phyloP scores from a whole-genome alignment of 2,888 invertebrate genomes.

The Tachina lurida region DNA sequence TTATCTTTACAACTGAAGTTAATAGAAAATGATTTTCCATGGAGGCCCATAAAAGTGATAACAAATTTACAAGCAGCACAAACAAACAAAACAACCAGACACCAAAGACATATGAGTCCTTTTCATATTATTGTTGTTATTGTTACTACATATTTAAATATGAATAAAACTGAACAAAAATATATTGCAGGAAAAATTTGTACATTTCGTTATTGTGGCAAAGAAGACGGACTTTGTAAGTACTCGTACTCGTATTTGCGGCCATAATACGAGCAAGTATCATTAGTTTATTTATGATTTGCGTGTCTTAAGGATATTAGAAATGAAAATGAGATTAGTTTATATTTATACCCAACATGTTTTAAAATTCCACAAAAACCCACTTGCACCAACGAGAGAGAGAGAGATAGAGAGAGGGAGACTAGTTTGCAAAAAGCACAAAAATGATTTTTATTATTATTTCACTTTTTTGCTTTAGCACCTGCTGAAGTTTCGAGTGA shows the following conservation, averaged over 20 bases:
- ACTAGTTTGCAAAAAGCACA: neutral
- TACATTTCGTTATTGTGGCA: neutral
- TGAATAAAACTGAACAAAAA: neutral
- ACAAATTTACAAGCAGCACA: constrained; percentile 15
- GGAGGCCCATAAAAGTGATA: constrained; percentile 57
- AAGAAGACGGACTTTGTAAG: neutral
- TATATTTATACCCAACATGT: constrained; percentile 49
- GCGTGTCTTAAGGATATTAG: constrained; percentile 74
- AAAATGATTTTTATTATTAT: constrained; percentile 6
- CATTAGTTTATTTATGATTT: constrained; percentile 73
- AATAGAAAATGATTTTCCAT: constrained; percentile 26
- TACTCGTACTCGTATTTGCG: constrained; percentile 49
- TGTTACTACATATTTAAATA: constrained; percentile 32
- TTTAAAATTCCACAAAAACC: constrained; percentile 25
- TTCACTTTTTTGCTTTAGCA: neutral
- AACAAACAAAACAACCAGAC: neutral
- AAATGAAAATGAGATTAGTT: constrained; percentile 70
- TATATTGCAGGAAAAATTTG: neutral
- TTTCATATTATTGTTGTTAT: constrained; percentile 1
- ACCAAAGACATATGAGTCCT: neutral
- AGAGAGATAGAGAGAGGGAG: neutral
- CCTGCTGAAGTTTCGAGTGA: constrained; percentile 21
- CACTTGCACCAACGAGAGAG: neutral
- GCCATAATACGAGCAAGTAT: constrained; percentile 64
- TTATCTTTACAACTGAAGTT: constrained; percentile 16